These are phyloP conservation scores for Spisula subtruncata DNA, from an alignment of 2,888 invertebrate genomes.

Conservation along the genomic window DNA sequence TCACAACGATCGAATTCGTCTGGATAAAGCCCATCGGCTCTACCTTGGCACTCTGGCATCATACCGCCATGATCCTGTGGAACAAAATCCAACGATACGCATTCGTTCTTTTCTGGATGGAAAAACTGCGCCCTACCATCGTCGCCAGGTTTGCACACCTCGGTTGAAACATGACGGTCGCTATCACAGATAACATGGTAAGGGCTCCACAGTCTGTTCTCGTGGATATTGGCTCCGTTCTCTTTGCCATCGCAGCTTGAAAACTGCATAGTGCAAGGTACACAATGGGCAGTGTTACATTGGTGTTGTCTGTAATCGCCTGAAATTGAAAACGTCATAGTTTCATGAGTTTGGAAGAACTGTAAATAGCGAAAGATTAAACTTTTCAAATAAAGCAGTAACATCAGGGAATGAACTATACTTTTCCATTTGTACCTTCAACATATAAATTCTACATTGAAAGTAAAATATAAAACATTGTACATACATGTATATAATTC, in stretches of 20 bases:
- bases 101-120: conserved; percentile 74
- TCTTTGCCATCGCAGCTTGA: conserved; percentile 69
- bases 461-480: too few relatives aligned
- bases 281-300: conserved; percentile 66
- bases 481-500: too few relatives aligned
- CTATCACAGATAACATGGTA: conserved; percentile 69
- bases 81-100: conserved; percentile 62
- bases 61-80: conserved; percentile 75
- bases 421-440: too few relatives aligned
- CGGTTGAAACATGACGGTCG: conserved; percentile 58
- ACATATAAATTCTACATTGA: too few relatives aligned
- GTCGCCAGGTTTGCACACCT: conserved; percentile 58
- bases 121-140: conserved; percentile 37
- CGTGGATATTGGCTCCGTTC: conserved; percentile 66
- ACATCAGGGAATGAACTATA: too few relatives aligned
- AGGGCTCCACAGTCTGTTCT: conserved; percentile 64
- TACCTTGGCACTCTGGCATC: conserved; percentile 69
- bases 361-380: too few relatives aligned
- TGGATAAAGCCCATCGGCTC: conserved; percentile 71
- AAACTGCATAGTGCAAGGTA: conserved; percentile 62
- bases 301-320: conserved; percentile 68
- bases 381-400: too few relatives aligned
- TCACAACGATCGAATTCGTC: conserved; percentile 77
- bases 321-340: conserved; percentile 22
- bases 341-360: background rate